Conservation (phyloP, 2,797 vertebrate genomes). For the Eleutherodactylus coqui region DNA sequence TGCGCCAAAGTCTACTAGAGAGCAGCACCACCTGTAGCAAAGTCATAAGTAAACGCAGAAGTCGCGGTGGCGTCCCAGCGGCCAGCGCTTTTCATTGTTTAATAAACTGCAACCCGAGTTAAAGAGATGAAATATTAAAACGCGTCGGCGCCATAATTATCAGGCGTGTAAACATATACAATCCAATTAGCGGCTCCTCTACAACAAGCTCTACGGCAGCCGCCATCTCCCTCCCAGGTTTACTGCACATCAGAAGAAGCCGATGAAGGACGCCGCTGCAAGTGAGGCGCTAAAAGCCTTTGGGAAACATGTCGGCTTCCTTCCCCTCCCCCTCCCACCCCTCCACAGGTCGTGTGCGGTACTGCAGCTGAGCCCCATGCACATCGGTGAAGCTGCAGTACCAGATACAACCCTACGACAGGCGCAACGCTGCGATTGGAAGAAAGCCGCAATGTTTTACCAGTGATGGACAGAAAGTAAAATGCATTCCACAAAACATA, state of each 20-base stretch:
- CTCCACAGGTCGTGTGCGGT: neutral
- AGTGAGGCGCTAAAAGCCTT: neutral
- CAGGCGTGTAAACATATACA: conserved; percentile 57
- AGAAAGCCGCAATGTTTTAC: no score
- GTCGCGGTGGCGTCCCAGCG: neutral
- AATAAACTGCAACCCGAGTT: conserved; percentile 49
- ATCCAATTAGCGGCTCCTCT: conserved; percentile 56
- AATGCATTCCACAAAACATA: no score
- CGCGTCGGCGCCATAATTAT: conserved; percentile 41
- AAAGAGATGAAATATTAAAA: conserved; percentile 56
- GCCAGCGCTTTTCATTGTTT: conserved; percentile 29
- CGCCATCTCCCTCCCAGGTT: no score
- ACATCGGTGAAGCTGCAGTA: no score
- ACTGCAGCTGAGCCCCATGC: neutral
- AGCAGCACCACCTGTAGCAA: no score
- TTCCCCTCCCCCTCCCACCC: no score
- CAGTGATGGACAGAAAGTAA: no score
- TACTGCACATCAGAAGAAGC: neutral
- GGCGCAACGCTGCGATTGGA: no score
- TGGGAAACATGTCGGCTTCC: neutral
- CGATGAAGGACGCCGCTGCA: neutral
- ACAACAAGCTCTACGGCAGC: conserved; percentile 17
- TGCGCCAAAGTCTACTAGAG: neutral
- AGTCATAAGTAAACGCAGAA: no score
- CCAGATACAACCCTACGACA: no score